Conservation (phyloP, 2,888 invertebrate species). For the Petrolisthes manimaculis region DNA sequence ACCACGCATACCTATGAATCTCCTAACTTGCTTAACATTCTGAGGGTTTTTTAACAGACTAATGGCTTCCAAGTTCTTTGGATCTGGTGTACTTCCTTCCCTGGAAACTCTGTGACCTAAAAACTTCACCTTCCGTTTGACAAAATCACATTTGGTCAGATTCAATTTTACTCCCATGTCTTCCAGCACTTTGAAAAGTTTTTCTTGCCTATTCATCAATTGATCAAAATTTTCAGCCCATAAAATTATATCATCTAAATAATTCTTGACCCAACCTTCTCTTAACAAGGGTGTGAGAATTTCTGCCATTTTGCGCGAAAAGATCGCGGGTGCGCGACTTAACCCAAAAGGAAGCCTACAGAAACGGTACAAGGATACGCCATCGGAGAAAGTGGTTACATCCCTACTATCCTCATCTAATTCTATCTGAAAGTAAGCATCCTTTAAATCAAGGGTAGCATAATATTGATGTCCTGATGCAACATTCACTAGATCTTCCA, state of each 20-base stretch:
- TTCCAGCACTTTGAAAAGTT: not conserved
- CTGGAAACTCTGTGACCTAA: constrained; percentile 65
- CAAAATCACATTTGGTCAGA: constrained; percentile 63
- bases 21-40: constrained; percentile 67
- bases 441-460: not conserved
- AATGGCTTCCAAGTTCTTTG: constrained; percentile 66
- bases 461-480: not conserved
- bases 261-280: constrained; percentile 41
- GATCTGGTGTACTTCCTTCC: constrained; percentile 66
- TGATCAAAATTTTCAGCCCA: too few species aligned
- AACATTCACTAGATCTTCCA: not conserved
- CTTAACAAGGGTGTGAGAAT: constrained; percentile 68
- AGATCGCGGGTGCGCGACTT: constrained; percentile 68
- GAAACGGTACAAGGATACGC: not conserved
- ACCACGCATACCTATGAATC: constrained; percentile 67
- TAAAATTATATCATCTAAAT: not conserved
- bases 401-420: not conserved
- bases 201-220: not conserved
- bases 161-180: constrained; percentile 56
- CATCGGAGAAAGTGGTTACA: not conserved
- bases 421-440: not conserved
- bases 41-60: constrained; percentile 67
- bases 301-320: constrained; percentile 68
- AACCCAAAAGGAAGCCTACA: constrained; percentile 67
- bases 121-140: constrained; percentile 61